phyloP scores from a whole-genome alignment of 1,140 invertebrate species.

The Trypoxylus dichotomus region DNA sequence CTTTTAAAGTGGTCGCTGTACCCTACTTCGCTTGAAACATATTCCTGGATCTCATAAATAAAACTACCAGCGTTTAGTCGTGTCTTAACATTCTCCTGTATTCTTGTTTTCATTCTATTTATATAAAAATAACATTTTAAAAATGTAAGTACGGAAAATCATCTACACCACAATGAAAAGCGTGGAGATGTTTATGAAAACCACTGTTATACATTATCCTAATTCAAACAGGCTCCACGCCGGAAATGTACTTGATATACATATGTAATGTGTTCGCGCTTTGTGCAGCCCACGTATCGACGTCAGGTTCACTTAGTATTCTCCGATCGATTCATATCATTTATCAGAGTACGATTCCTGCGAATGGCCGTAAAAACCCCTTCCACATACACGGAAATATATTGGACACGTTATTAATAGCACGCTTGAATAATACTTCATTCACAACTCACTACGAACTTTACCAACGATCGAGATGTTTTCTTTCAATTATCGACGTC shows the following conservation, averaged over 20 bases:
- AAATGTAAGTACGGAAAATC: too few relatives aligned
- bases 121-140: too few relatives aligned
- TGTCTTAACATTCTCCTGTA: too few relatives aligned
- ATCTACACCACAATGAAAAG: too few relatives aligned
- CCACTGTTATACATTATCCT: background rate
- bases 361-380: background rate
- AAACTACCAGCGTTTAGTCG: too few relatives aligned
- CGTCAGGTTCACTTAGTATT: background rate
- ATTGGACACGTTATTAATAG: background rate
- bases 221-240: background rate
- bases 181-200: background rate
- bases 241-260: constrained; percentile 7
- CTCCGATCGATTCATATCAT: background rate
- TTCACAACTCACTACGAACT: background rate
- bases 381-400: background rate
- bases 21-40: too few relatives aligned
- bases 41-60: too few relatives aligned
- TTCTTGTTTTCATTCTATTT: too few relatives aligned
- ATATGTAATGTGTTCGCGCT: background rate
- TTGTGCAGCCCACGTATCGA: background rate
- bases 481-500: background rate
- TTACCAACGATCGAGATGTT: background rate
- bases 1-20: too few relatives aligned
- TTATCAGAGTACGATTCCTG: background rate
- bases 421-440: background rate